phyloP scores from a whole-genome alignment of 2,888 invertebrate genomes.

The Parthenolecanium corni region DNA sequence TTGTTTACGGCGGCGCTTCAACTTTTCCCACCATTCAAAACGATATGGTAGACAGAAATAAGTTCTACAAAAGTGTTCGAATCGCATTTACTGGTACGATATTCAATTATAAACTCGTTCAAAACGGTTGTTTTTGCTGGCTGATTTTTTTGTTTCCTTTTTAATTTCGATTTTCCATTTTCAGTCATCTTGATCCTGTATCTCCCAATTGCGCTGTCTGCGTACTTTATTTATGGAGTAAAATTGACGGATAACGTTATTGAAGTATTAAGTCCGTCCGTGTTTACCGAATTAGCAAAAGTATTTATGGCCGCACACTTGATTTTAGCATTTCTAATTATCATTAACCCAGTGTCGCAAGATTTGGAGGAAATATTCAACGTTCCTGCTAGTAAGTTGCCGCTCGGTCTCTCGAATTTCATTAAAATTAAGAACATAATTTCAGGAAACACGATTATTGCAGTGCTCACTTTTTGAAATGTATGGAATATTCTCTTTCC shows the following conservation, averaged over 20 bases:
- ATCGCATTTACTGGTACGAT: slow-evolving; percentile 50
- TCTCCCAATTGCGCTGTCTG: slow-evolving; percentile 49
- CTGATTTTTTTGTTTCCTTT: background rate
- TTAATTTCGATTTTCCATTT: background rate
- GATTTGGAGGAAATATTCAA: slow-evolving; percentile 54
- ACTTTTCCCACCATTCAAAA: slow-evolving; percentile 69
- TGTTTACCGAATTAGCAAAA: slow-evolving; percentile 47
- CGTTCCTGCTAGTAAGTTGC: slow-evolving; percentile 49
- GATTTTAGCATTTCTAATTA: slow-evolving; percentile 53
- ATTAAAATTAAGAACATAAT: too few relatives aligned
- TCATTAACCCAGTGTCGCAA: slow-evolving; percentile 59
- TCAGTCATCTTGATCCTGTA: slow-evolving; percentile 47
- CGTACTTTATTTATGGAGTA: slow-evolving; percentile 53
- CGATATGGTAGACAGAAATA: slow-evolving; percentile 55
- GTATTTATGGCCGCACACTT: slow-evolving; percentile 54
- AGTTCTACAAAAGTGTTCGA: slow-evolving; percentile 52
- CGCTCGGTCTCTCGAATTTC: too few relatives aligned
- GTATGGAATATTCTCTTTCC: too few relatives aligned
- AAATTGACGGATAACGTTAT: slow-evolving; percentile 49
- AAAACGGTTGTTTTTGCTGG: background rate
- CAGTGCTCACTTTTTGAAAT: too few relatives aligned
- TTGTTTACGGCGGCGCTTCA: slow-evolving; percentile 60
- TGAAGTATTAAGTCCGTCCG: slow-evolving; percentile 44
- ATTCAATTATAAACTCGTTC: background rate
- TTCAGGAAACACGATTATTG: too few relatives aligned